Evolutionary conservation across 2,797 vertebrate species (phyloP).

Genomic region (Podarcis siculus): DNA sequence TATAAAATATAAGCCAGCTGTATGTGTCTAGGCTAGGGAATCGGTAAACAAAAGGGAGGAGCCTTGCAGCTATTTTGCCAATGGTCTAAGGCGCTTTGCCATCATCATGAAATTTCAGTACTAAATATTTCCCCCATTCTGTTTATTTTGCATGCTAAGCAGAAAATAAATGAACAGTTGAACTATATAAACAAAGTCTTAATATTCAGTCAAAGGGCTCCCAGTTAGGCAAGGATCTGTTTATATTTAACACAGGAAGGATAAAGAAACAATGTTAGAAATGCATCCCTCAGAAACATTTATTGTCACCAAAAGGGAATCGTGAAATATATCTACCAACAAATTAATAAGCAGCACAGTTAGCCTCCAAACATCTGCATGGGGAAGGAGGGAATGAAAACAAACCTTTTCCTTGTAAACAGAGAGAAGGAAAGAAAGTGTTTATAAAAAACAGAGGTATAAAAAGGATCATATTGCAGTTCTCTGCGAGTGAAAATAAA

Average conservation of each 20-base stretch:
- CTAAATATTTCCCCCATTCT: conserved; percentile 62
- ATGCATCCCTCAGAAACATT: conserved; percentile 35
- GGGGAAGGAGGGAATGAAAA: conserved; percentile 38
- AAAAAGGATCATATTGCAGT: conserved; percentile 42
- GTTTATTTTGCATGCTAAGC: conserved; percentile 73
- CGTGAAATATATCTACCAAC: conserved; percentile 42
- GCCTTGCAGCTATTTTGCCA: conserved; percentile 52
- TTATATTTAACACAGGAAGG: conserved; percentile 9
- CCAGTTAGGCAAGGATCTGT: conserved; percentile 48
- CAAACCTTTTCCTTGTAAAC: conserved; percentile 54
- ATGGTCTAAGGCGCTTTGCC: conserved; percentile 59
- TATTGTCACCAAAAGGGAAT: conserved; percentile 39
- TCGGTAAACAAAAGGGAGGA: conserved; percentile 66
- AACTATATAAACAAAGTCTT: conserved; percentile 67
- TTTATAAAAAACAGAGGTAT: conserved; percentile 56
- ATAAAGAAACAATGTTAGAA: conserved; percentile 46
- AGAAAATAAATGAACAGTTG: conserved; percentile 67
- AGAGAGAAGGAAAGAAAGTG: neutral
- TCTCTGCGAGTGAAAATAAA: no score
- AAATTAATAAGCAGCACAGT: conserved; percentile 52
- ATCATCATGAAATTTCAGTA: conserved; percentile 61
- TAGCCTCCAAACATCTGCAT: conserved; percentile 35
- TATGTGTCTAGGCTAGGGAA: conserved; percentile 68
- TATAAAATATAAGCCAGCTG: conserved; percentile 70
- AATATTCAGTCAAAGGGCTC: conserved; percentile 14